phyloP scores from a whole-genome alignment of 2,888 invertebrate species.

The Plagiodera versicolora region DNA sequence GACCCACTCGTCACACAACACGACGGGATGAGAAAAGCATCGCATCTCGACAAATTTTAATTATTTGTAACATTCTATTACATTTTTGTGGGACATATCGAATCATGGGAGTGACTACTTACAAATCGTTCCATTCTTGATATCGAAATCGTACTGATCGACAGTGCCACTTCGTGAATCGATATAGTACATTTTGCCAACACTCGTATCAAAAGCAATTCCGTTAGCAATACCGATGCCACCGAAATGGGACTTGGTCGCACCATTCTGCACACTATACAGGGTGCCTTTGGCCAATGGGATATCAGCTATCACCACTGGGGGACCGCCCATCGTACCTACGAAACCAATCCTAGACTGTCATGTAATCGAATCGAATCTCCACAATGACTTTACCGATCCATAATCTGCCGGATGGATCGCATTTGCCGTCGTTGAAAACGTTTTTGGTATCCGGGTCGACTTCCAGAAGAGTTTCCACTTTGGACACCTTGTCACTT shows the following conservation, averaged over 20 bases:
- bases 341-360: neutral
- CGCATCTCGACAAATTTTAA: no score
- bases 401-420: constrained; percentile 72
- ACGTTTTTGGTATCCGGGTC: constrained; percentile 61
- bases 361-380: neutral
- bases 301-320: constrained; percentile 30
- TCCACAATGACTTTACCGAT: constrained; percentile 35
- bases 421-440: constrained; percentile 81
- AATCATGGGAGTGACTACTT: constrained; percentile 23
- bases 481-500: constrained; percentile 56
- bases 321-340: constrained; percentile 46
- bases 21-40: no score
- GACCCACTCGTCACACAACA: no score
- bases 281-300: constrained; percentile 37
- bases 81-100: no score
- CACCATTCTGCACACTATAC: constrained; percentile 34
- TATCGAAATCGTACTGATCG: constrained; percentile 67
- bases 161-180: constrained; percentile 68
- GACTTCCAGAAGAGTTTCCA: constrained; percentile 60
- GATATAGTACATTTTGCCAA: constrained; percentile 73
- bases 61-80: no score
- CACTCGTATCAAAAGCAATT: constrained; percentile 69
- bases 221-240: constrained; percentile 61
- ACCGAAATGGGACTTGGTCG: constrained; percentile 35
- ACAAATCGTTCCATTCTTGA: constrained; percentile 57